phyloP scores from a whole-genome alignment of 2,888 invertebrate genomes.

The Dicyrtoma fusca region DNA sequence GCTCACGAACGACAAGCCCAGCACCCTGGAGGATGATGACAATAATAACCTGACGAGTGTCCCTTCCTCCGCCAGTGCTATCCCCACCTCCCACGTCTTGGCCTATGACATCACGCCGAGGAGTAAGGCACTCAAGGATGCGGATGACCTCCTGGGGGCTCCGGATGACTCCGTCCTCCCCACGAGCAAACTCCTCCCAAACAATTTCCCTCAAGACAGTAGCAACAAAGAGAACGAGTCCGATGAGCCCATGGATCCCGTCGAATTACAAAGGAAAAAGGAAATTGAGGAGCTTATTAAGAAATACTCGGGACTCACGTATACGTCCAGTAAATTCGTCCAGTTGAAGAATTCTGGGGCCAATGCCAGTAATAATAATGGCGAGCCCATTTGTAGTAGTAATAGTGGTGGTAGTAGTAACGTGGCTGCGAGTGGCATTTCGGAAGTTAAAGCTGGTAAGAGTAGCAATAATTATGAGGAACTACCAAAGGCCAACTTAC shows the following conservation, averaged over 20 bases:
- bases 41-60: constrained; percentile 48
- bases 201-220: constrained; percentile 11
- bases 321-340: constrained; percentile 59
- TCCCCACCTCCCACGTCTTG: constrained; percentile 51
- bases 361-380: constrained; percentile 27
- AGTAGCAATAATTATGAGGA: constrained; percentile 8
- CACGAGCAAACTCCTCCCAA: neutral
- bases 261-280: constrained; percentile 74
- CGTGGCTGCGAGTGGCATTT: neutral
- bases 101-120: constrained; percentile 53
- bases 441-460: neutral
- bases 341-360: constrained; percentile 33
- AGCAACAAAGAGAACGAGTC: constrained; percentile 62
- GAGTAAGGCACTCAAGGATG: constrained; percentile 50
- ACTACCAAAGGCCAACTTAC: constrained; percentile 1
- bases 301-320: constrained; percentile 78
- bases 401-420: neutral
- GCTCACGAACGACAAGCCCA: constrained; percentile 61
- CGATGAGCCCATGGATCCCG: constrained; percentile 66
- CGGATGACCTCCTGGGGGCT: constrained; percentile 46
- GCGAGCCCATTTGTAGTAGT: constrained; percentile 27
- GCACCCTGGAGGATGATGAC: constrained; percentile 46
- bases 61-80: neutral
- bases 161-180: constrained; percentile 57
- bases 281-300: constrained; percentile 80